Evolutionary conservation across 2,888 invertebrate species (phyloP).

Genomic region (Mimas tiliae): DNA sequence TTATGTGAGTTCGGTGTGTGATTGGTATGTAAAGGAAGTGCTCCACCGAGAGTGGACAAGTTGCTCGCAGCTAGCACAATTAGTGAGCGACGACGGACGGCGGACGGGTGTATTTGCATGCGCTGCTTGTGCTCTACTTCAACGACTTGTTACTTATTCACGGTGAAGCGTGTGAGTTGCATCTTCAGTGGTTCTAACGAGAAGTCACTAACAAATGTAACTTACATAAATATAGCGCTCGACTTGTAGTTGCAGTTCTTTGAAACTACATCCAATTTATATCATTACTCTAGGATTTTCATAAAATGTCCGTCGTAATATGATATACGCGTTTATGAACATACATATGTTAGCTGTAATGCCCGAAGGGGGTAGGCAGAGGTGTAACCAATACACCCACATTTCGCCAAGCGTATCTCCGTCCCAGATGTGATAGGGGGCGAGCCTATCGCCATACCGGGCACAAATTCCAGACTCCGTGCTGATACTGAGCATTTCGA

Average conservation of each 20-base stretch:
- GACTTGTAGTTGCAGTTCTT: constrained; percentile 26
- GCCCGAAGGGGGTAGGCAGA: too few species aligned
- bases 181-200: constrained; percentile 29
- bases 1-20: not conserved
- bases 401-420: too few species aligned
- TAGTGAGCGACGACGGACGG: constrained; percentile 40
- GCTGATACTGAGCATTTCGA: too few species aligned
- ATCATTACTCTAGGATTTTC: not conserved
- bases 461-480: too few species aligned
- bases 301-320: too few species aligned
- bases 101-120: constrained; percentile 30
- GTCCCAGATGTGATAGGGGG: too few species aligned
- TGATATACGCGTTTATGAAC: too few species aligned
- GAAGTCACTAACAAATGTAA: constrained; percentile 25
- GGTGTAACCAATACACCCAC: too few species aligned
- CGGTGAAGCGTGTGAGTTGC: constrained; percentile 6
- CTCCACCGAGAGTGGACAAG: constrained; percentile 41
- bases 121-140: constrained; percentile 19
- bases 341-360: too few species aligned
- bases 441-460: too few species aligned
- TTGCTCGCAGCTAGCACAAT: constrained; percentile 48
- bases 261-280: not conserved
- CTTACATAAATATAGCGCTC: not conserved
- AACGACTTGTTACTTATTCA: constrained; percentile 34
- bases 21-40: not conserved